These are phyloP conservation scores for Amphimallon solstitiale DNA, from an alignment of 2,888 invertebrate species.

Conservation along the genomic window DNA sequence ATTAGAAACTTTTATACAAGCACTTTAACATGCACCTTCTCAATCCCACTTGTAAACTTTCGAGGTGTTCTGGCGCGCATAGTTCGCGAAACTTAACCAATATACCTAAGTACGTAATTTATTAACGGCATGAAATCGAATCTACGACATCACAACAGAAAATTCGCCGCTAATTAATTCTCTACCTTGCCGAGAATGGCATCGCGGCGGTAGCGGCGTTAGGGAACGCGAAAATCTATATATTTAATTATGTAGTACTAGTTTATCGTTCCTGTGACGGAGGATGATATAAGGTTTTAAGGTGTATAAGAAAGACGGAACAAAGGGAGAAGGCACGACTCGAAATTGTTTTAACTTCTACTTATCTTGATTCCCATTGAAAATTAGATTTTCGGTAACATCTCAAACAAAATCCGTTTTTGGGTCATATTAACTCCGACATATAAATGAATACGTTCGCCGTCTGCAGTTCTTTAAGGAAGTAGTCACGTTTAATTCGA, in stretches of 20 bases:
- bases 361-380: constrained; percentile 35
- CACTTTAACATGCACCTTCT: too few relatives aligned
- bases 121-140: too few relatives aligned
- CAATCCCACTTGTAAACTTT: too few relatives aligned
- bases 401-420: constrained; percentile 36
- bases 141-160: too few relatives aligned
- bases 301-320: neutral
- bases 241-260: constrained; percentile 22
- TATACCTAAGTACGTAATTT: too few relatives aligned
- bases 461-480: neutral
- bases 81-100: too few relatives aligned
- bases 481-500: constrained; percentile 4
- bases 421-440: constrained; percentile 27
- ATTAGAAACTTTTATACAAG: too few relatives aligned
- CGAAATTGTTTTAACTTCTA: constrained; percentile 35
- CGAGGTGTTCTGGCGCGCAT: too few relatives aligned
- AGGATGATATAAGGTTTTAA: too few relatives aligned
- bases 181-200: too few relatives aligned
- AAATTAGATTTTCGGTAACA: constrained; percentile 33
- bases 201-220: neutral
- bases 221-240: constrained; percentile 13
- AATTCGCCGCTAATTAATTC: too few relatives aligned
- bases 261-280: neutral
- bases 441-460: constrained; percentile 4
- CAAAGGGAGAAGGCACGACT: neutral